phyloP scores from a whole-genome alignment of 2,888 invertebrate species.

The Chironomus tentans region DNA sequence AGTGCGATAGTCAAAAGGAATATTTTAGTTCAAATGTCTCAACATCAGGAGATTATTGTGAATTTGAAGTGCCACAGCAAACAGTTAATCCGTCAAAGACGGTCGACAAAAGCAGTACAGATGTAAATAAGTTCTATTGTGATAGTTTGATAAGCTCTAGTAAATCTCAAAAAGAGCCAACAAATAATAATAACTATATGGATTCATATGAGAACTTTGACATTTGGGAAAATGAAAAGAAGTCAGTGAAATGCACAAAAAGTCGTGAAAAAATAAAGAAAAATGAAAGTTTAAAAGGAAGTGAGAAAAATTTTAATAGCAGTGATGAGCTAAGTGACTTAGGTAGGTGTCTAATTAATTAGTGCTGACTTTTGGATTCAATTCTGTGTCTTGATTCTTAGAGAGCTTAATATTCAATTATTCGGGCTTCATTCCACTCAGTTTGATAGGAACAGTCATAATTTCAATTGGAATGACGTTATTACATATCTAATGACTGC shows the following conservation, averaged over 20 bases:
- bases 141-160: background rate
- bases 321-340: background rate
- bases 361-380: too few relatives aligned
- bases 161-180: background rate
- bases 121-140: conserved; percentile 6
- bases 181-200: background rate
- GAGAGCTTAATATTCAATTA: too few relatives aligned
- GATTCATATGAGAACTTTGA: background rate
- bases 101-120: background rate
- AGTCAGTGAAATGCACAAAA: background rate
- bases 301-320: background rate
- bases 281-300: background rate
- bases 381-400: too few relatives aligned
- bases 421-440: too few relatives aligned
- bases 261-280: background rate
- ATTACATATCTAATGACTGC: too few relatives aligned
- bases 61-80: conserved; percentile 23
- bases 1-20: conserved; percentile 21
- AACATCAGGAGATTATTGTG: conserved; percentile 2
- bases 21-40: conserved; percentile 17
- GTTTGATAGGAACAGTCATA: too few relatives aligned
- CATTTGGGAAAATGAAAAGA: background rate
- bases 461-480: too few relatives aligned
- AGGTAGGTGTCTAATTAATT: background rate
- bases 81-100: background rate